Evolutionary conservation across 2,113 vertebrate species (phyloP), one percentile per base, ranked within the genome.

Genomic region (Pseudopipra pipra): DNA sequence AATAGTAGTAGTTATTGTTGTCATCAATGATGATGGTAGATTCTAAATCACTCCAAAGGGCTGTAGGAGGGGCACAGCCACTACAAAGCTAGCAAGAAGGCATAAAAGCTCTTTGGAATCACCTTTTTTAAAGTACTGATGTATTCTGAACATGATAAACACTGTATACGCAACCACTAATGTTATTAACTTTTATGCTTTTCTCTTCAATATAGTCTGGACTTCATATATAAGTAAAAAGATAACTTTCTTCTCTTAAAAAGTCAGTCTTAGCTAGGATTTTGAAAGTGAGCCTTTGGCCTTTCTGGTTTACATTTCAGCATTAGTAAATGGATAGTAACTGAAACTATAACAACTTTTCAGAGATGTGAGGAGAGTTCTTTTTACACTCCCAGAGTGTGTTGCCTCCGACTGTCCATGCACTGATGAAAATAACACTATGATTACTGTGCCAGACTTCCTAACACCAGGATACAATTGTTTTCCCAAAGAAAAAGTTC

Each of bases 11-110:
- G 37, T 8, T n/a, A 59, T 41, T 59, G 2, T 15, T 33, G 13
- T 58, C 2, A 0, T 52, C 3, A 5, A 9, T 25, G 30, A 27
- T 23, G 17, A 28, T 35, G 39, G 21, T 15, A n/a, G 33, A 12
- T 56, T 15, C 13, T 56, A 22, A 14, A 14, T 24, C 20, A 12
- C 17, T 70, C 35, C 58, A 68, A 70, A 41, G 20, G 37, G 8
- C 14, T 5, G 8, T 6, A 6, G 14, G 11, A 90, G 16, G 3
- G 27, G 9, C 19, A 65, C 16, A 73, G 21, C 9, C 23, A 56
- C 33, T 79, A 54, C 12, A 17, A 79, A 85, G 12, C 10, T 8
- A 75, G 16, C 5, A 72, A 74, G 14, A 78, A 81, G 8, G 7
- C 14, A 39, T 14, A 47, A 58, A 82, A 82, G 22, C 4, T 55